These are phyloP conservation scores for Drosophila kurseongensis DNA, from an alignment of 1,140 invertebrate species.

Conservation along the genomic window DNA sequence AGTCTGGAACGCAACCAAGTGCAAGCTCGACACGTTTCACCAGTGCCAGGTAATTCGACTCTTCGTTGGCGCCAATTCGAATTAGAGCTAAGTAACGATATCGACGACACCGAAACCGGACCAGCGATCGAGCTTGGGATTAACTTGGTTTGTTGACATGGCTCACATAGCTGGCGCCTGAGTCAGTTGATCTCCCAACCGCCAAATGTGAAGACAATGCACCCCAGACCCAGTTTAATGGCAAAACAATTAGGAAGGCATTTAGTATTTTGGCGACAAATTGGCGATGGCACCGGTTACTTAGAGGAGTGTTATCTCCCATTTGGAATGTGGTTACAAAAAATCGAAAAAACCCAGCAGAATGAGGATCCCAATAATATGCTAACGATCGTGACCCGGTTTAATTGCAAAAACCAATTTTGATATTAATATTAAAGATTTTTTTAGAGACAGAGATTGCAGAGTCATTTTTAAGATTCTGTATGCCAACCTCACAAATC, in stretches of 20 bases:
- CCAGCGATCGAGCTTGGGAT: constrained; percentile 43
- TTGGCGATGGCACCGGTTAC: constrained; percentile 52
- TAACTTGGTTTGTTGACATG: constrained; percentile 59
- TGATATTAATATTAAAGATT: constrained; percentile 23
- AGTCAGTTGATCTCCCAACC: constrained; percentile 50
- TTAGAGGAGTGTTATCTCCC: constrained; percentile 42
- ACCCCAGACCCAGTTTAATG: constrained; percentile 62
- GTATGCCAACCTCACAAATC: neutral
- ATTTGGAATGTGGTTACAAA: constrained; percentile 42
- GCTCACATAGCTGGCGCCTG: constrained; percentile 59
- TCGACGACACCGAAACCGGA: constrained; percentile 61
- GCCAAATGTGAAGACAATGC: constrained; percentile 58
- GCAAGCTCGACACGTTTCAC: constrained; percentile 21
- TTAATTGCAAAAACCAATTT: constrained; percentile 48
- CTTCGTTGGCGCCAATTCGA: constrained; percentile 62
- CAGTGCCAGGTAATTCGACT: constrained; percentile 24
- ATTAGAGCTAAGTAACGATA: constrained; percentile 65
- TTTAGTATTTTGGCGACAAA: constrained; percentile 64
- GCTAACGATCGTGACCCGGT: constrained; percentile 37
- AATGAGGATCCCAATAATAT: constrained; percentile 7
- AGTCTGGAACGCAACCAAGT: constrained; percentile 58
- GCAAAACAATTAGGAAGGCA: constrained; percentile 78
- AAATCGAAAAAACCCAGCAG: constrained; percentile 4
- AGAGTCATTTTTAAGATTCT: neutral
- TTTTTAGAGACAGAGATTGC: neutral